Conservation (phyloP, 2,797 vertebrate genomes). For the Channallabes apus region DNA sequence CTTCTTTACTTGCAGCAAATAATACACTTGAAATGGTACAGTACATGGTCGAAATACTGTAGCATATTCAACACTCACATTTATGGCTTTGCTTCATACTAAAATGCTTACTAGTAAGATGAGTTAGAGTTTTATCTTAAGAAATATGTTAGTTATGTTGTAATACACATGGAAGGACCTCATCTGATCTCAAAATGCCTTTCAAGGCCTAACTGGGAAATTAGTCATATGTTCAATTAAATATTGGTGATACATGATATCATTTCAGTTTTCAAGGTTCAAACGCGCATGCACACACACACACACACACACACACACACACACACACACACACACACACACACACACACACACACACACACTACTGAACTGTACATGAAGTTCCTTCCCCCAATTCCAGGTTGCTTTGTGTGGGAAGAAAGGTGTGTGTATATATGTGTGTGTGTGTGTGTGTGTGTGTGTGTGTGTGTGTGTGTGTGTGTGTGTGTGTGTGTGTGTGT, state of each 20-base stretch:
- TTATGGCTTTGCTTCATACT: too few relatives aligned
- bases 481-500: conserved; percentile 34
- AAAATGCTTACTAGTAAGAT: too few relatives aligned
- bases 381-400: neutral
- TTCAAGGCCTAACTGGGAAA: neutral
- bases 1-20: too few relatives aligned
- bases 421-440: neutral
- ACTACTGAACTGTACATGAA: neutral
- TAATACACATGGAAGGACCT: too few relatives aligned
- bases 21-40: too few relatives aligned
- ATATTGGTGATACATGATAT: neutral
- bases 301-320: too few relatives aligned
- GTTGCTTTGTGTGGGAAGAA: neutral
- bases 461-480: conserved; percentile 18
- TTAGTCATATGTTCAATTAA: neutral
- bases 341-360: neutral
- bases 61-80: too few relatives aligned
- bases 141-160: too few relatives aligned
- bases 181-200: neutral
- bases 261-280: neutral
- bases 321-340: neutral
- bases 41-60: too few relatives aligned
- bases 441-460: neutral
- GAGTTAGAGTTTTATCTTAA: too few relatives aligned
- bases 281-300: neutral